These are phyloP conservation scores for Eulemur rubriventer DNA, from an alignment of 2,797 vertebrate genomes.

Conservation along the genomic window DNA sequence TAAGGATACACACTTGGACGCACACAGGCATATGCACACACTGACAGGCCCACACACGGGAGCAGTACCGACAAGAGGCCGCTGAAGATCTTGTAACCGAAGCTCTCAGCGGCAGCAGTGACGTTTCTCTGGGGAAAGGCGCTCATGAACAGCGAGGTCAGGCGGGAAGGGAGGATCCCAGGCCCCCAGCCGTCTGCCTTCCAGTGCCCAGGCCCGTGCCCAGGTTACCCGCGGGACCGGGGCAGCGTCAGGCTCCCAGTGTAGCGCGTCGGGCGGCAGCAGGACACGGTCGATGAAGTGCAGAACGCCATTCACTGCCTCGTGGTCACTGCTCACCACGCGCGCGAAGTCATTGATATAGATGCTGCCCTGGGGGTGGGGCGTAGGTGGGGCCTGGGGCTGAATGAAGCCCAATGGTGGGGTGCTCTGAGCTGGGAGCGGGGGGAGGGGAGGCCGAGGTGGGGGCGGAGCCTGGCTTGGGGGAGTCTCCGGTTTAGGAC, in stretches of 20 bases:
- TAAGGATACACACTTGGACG: too few relatives aligned
- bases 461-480: not conserved
- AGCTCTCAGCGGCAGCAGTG: constrained; percentile 85
- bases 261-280: constrained; percentile 80
- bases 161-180: not conserved
- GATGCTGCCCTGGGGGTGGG: constrained; percentile 88
- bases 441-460: too few relatives aligned
- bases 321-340: constrained; percentile 88
- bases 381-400: not conserved
- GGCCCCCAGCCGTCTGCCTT: not conserved
- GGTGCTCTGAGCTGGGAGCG: not conserved
- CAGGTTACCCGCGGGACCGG: constrained; percentile 21
- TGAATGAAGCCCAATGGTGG: not conserved
- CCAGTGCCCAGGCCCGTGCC: not conserved
- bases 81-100: constrained; percentile 93
- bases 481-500: not conserved
- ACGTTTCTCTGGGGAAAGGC: constrained; percentile 88
- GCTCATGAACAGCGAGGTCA: not conserved
- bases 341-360: constrained; percentile 91
- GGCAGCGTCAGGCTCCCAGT: constrained; percentile 39
- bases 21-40: not conserved
- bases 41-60: not conserved
- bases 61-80: constrained; percentile 90
- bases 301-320: constrained; percentile 89
- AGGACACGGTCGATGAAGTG: constrained; percentile 92